Percentiles rank a stretch among this genome's conserved stretches.
Evolutionary conservation across 2,797 vertebrate genomes (phyloP).

Genomic region (Toxotes lorentzi): DNA sequence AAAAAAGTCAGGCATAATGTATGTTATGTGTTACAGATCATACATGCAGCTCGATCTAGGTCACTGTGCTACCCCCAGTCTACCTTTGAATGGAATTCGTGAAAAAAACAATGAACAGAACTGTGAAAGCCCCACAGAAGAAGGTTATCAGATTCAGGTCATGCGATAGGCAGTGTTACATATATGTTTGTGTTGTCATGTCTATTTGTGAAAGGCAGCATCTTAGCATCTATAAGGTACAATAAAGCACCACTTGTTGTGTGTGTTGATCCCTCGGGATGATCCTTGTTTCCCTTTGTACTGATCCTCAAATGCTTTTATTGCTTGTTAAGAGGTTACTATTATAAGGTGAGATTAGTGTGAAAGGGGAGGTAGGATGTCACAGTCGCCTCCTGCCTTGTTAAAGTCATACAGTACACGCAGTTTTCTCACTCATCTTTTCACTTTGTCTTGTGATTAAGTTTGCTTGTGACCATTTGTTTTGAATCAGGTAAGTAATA

Average conservation of each 20-base stretch:
- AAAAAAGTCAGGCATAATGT: not conserved
- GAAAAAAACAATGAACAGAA: conserved; percentile 27
- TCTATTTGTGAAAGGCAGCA: not conserved
- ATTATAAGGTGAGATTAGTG: not conserved
- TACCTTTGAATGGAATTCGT: conserved; percentile 4
- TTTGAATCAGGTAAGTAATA: not conserved
- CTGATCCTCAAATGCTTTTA: conserved; percentile 1
- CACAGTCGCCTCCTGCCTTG: not conserved
- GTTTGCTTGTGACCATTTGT: conserved; percentile 20
- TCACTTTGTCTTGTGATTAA: not conserved
- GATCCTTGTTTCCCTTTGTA: not conserved
- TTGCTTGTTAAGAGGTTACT: conserved; percentile 16
- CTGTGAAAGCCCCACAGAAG: conserved; percentile 24
- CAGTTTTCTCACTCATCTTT: not conserved
- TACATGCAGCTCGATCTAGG: conserved; percentile 16
- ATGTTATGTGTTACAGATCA: not conserved
- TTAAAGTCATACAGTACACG: not conserved
- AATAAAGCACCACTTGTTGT: conserved; percentile 14
- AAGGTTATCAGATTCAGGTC: conserved; percentile 53
- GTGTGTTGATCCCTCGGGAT: conserved; percentile 13
- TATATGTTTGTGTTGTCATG: conserved; percentile 6
- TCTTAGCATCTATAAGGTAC: conserved; percentile 3
- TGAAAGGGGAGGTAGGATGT: conserved; percentile 10
- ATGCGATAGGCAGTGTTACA: conserved; percentile 47
- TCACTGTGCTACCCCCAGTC: conserved; percentile 21